Evolutionary conservation across 2,797 vertebrate genomes (phyloP), one percentile per base, ranked within the genome.

Genomic region (Microtus agrestis): DNA sequence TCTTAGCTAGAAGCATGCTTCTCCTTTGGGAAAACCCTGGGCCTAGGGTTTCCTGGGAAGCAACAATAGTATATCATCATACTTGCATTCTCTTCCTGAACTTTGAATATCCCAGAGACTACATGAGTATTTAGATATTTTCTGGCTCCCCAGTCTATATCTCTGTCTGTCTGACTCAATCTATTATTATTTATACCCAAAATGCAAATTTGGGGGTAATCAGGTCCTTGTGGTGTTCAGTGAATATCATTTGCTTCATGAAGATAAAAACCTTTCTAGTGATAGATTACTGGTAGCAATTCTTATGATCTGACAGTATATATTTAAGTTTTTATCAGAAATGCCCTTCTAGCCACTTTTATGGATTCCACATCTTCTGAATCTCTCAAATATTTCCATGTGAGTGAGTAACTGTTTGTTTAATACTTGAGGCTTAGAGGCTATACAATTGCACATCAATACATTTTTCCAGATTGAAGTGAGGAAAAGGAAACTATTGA

Each of bases 391-490:
- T 86, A 67, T 74, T 79, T 73, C 12, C 2, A 10, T 69, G 25
- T 37, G 21, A 74, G 69, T 73, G 37, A 65, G 34, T 91, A 81
- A 27, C 8, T 74, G 10, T 61, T 87, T 3, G 63, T 71, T 43
- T 48, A 56, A 54, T 67, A n/a, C 21, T 87, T 92, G 73, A 23
- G 12, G 5, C 51, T 37, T 74, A 2, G 5, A 15, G 78, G 76
- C 40, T 59, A 0, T 51, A 14, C 69, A 37, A 59, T 89, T 93
- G 69, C 91, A 94, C 93, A 85, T 19, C 77, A 91, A 79, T 81
- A 79, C 25, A 25, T n/a, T 54, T 61, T 76, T 86, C 84, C 34
- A 67, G 8, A 61, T 96, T 92, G 21, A 11, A 81, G 25, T 93
- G 19, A 77, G n/a, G 5, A 34, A 77, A 87, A 21, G 4, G 56